A percentile compares a stretch with the other conserved stretches of the same genome.
These are phyloP conservation scores for Diabrotica undecimpunctata DNA, from an alignment of 1,140 invertebrate species.

Conservation along the genomic window DNA sequence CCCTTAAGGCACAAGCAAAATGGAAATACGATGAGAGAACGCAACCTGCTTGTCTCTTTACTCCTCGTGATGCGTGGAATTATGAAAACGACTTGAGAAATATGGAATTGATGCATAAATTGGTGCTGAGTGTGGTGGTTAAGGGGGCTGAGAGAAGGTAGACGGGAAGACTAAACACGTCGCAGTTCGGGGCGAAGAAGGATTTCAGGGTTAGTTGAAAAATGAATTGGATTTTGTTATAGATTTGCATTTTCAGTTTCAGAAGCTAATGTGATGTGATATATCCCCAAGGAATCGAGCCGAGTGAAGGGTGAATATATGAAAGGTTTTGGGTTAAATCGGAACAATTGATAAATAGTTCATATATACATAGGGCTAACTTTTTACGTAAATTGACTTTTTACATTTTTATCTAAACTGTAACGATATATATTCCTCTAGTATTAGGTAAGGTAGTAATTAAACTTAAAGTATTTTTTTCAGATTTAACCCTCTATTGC, in stretches of 20 bases:
- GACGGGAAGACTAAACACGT: slow-evolving; percentile 24
- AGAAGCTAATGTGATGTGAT: not conserved
- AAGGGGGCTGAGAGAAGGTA: slow-evolving; percentile 15
- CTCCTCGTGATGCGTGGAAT: slow-evolving; percentile 47
- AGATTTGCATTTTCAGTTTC: slow-evolving; percentile 2
- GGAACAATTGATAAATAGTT: too few relatives aligned
- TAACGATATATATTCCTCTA: too few relatives aligned
- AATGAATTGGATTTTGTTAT: slow-evolving; percentile 11
- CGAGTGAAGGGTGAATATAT: not conserved
- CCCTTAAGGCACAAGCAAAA: slow-evolving; percentile 31
- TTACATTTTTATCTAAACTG: too few relatives aligned
- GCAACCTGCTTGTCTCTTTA: slow-evolving; percentile 36
- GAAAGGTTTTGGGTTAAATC: not conserved
- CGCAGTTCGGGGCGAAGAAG: slow-evolving; percentile 7
- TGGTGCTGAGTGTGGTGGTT: slow-evolving; percentile 20
- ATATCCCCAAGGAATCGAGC: not conserved
- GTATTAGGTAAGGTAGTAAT: too few relatives aligned
- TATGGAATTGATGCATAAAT: slow-evolving; percentile 50
- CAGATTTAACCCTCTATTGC: too few relatives aligned
- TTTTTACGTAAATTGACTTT: too few relatives aligned
- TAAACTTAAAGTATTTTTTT: too few relatives aligned
- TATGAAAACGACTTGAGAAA: slow-evolving; percentile 50
- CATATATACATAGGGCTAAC: too few relatives aligned
- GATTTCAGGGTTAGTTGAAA: slow-evolving; percentile 6
- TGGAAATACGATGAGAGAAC: slow-evolving; percentile 46